Base-by-base conservation (phyloP, 1,140 invertebrate genomes). In the roundworm (Caenorhabditis elegans) region DNA sequence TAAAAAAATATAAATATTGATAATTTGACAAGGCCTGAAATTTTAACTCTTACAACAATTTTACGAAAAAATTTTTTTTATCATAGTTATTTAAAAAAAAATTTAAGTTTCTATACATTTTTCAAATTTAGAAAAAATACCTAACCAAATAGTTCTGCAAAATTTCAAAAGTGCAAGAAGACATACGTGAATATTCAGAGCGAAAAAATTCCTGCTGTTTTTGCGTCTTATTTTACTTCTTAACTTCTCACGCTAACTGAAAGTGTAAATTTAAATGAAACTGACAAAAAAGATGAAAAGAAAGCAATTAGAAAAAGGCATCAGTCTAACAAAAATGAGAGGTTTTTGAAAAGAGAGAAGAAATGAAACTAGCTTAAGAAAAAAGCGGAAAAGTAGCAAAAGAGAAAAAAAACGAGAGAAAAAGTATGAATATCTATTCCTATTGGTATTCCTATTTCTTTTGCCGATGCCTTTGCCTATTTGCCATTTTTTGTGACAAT, bases 351-450 rank as follows among this genome's bases (percentile, higher is more conserved):
- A 19, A 39, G n/a, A 39, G 34, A 17, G 19, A 31, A 34, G 28
- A 60, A 70, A 43, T 70, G 60, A 70, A 70, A 70, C 60, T 70
- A 70, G 60, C 60, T 70, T 70, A 70, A 26, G 10, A 39, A 19
- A 39, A n/a, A n/a, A n/a, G n/a, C n/a, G n/a, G n/a, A n/a, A n/a
- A 22, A 70, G n/a, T 19, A 39, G 17, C 10, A 24, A 13, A 53
- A 53, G 24, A 70, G 22, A 11, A 70, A 22, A 13, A 24, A 53
- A 53, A 26, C 22, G 22, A 8, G 22, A 22, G 26, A 22, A 60
- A 43, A 70, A 70, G 60, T 70, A 70, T 70, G 60, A 70, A 70
- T 70, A 70, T 70, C 60, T 70, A 70, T 70, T 70, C 60, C 34
- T 70, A 70, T 70, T 70, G 17, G 60, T 70, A 60, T 34, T 60